Conservation (phyloP, 2,888 invertebrate species). For the Tyria jacobaeae region DNA sequence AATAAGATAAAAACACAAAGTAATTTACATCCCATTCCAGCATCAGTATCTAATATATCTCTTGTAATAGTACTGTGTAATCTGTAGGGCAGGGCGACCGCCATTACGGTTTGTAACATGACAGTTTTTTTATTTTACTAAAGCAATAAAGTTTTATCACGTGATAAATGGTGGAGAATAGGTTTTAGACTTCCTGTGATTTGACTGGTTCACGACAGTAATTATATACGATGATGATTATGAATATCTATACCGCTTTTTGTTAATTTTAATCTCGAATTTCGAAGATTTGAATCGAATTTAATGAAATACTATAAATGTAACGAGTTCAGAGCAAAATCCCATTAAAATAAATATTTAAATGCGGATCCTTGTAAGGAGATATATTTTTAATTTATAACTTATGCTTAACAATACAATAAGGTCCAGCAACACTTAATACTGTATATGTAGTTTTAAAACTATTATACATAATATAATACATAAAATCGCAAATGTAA, state of each 20-base stretch:
- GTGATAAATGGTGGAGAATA: conserved; percentile 23
- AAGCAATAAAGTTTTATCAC: conserved; percentile 44
- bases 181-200: conserved; percentile 13
- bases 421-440: too few relatives aligned
- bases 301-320: too few relatives aligned
- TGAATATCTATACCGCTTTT: too few relatives aligned
- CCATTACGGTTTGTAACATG: conserved; percentile 28
- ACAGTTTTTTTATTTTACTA: conserved; percentile 43
- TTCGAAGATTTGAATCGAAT: too few relatives aligned
- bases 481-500: not conserved
- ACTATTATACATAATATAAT: not conserved
- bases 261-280: too few relatives aligned
- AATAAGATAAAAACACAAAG: conserved; percentile 30
- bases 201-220: not conserved
- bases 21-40: conserved; percentile 44
- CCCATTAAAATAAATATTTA: not conserved
- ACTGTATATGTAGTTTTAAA: not conserved
- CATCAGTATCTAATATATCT: conserved; percentile 42
- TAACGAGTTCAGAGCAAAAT: not conserved
- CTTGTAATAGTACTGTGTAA: conserved; percentile 42
- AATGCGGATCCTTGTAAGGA: not conserved
- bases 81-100: conserved; percentile 27
- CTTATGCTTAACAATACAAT: too few relatives aligned
- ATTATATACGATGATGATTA: conserved; percentile 2
- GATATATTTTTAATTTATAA: too few relatives aligned